Base-by-base conservation (phyloP, 2,113 vertebrate species). In the Apaloderma vittatum region DNA sequence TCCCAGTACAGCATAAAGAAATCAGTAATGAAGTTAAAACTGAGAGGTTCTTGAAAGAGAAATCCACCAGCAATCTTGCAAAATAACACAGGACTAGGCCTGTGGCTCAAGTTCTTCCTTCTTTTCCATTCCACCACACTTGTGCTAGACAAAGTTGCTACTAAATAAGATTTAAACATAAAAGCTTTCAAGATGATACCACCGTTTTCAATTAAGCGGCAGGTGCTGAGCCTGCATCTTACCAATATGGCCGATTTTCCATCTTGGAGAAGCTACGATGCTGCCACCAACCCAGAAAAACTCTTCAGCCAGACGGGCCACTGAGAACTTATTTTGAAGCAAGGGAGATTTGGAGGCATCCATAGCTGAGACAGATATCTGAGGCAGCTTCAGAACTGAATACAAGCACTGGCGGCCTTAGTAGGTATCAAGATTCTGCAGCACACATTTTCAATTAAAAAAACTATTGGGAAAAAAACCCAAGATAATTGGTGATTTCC, bases 161-260 rank as follows among this genome's bases (percentile, higher is more conserved):
- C 54, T 77, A 77, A 71, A 7, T 16, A 32, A 78, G 37, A 57
- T 12, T 51, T 36, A 58, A 71, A 8, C 15, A 21, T 0, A 12
- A 83, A 80, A 91, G 36, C 32, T 58, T 52, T 61, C 12, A 52
- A 77, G 57, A 11, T 14, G 4, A 27, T 32, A 45, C 18, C 29
- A 15, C 40, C 66, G 48, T 23, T 21, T 4, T 40, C n/a, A 37
- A 1, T 17, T 10, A 45, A 55, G 81, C 11, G 20, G 59, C 81
- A 81, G 45, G 68, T 46, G 23, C 8, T 40, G 52, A 58, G 62
- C 70, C 54, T 59, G 68, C 45, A n/a, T 65, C 99, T 99, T 99
- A 99, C 99, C 99, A 94, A 99, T 96, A 34, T 97, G 98, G 45
- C 99, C 98, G 2, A 99, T 97, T 91, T 97, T 99, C 99, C 99